Conservation (phyloP, 2,113 vertebrate species). For the Mastomys coucha region DNA sequence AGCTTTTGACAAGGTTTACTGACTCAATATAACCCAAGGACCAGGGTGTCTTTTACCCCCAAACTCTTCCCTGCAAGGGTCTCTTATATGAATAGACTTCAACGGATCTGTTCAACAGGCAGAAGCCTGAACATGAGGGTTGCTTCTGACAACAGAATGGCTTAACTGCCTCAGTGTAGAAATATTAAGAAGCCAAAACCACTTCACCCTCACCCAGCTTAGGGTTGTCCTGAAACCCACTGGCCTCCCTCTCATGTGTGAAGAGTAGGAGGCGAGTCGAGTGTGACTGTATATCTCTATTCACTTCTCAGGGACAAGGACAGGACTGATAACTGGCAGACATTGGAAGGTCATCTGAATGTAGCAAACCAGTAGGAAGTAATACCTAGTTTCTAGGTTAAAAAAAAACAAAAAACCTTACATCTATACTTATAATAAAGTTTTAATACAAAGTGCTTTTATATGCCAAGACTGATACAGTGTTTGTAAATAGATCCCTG, state of each 20-base stretch:
- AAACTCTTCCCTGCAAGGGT: slow-evolving; percentile 76
- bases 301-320: slow-evolving; percentile 77
- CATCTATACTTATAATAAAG: slow-evolving; percentile 82
- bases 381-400: slow-evolving; percentile 86
- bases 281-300: slow-evolving; percentile 1
- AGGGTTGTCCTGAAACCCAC: slow-evolving; percentile 7
- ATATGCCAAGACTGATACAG: slow-evolving; percentile 89
- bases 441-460: slow-evolving; percentile 92
- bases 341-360: slow-evolving; percentile 81
- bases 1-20: not conserved
- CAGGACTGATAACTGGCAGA: slow-evolving; percentile 54
- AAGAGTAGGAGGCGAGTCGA: not conserved
- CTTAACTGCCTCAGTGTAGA: slow-evolving; percentile 57
- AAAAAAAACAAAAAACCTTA: slow-evolving; percentile 84
- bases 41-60: slow-evolving; percentile 74
- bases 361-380: slow-evolving; percentile 86
- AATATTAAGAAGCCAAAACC: slow-evolving; percentile 31
- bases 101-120: slow-evolving; percentile 72
- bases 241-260: slow-evolving; percentile 39
- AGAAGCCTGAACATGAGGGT: slow-evolving; percentile 77
- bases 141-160: slow-evolving; percentile 33
- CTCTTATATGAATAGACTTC: slow-evolving; percentile 61
- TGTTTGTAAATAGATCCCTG: slow-evolving; percentile 89
- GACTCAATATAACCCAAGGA: slow-evolving; percentile 9
- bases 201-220: slow-evolving; percentile 38